Conservation (phyloP, 30 jellyfish, hydroid and myxozoan species). For the Hydractinia echinata region DNA sequence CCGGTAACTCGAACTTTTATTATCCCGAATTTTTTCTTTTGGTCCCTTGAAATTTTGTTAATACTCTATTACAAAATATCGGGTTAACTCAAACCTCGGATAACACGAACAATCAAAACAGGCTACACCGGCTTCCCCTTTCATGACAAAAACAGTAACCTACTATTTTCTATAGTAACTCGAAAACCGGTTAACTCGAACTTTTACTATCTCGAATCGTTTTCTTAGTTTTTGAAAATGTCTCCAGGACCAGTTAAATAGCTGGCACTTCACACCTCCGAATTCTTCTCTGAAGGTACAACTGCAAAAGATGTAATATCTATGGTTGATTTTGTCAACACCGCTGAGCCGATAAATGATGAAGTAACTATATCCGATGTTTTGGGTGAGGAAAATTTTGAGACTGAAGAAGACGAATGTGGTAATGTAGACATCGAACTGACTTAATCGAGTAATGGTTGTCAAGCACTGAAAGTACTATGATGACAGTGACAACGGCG, state of each 20-base stretch:
- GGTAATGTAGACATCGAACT: constrained; percentile 7
- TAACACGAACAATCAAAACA: too few species aligned
- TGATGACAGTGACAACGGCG: too few species aligned
- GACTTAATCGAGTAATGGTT: constrained; percentile 1
- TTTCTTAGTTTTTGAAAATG: background rate
- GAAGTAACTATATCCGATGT: background rate
- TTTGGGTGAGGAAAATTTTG: constrained; percentile 15
- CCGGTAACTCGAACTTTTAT: too few species aligned
- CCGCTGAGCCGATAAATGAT: constrained; percentile 33
- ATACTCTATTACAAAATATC: too few species aligned
- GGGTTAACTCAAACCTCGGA: too few species aligned
- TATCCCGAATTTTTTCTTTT: too few species aligned
- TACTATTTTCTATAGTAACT: background rate
- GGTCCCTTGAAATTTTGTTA: too few species aligned
- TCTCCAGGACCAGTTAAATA: constrained; percentile 35
- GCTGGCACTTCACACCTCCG: constrained; percentile 15
- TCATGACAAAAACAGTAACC: too few species aligned
- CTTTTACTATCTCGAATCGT: constrained; percentile 11
- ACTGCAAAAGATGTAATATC: constrained; percentile 29
- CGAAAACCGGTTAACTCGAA: background rate
- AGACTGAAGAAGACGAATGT: constrained; percentile 19
- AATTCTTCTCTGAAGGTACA: constrained; percentile 42
- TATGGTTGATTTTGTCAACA: constrained; percentile 32
- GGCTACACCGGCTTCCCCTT: too few species aligned
- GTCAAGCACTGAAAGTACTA: too few species aligned